Evolutionary conservation across 2,797 vertebrate genomes (phyloP), one percentile per base, ranked within the genome.

Genomic region (Chrysocyon brachyurus): DNA sequence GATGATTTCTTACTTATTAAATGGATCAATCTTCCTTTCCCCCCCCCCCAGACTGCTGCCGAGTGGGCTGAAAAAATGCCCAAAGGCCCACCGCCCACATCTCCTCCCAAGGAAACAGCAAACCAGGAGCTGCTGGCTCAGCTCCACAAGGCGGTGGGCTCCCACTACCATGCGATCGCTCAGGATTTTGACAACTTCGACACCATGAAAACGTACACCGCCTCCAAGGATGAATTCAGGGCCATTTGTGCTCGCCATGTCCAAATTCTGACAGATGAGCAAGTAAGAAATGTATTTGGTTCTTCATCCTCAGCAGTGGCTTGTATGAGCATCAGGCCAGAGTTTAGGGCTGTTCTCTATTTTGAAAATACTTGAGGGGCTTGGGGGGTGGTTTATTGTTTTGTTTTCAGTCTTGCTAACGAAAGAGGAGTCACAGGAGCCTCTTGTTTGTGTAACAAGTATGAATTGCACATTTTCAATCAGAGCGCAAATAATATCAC

Each of bases 211-310:
- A 97, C 93, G 10, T 96, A 92, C 12, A 92, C 89, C 0, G 72
- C 98, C 84, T 98, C 98, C 22, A 98, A 98, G 95, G 98, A 99
- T 1, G 97, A 99, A 92, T 99, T 99, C 96, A 98, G 98, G 90
- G 93, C 95, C 70, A 57, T 99, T n/a, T 98, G 98, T 92, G 98
- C 98, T 24, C 90, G 8, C 31, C 94, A 98, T 7, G 96, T 99
- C 93, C 98, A 98, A 94, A 96, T 90, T 73, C 98, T 99, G 88
- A 99, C 98, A 0, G 98, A 99, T 6, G 97, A 99, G n/a, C 99
- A 99, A 97, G 99, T 99, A 97, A 98, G 98, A 78, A 61, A 28
- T 0, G 0, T 1, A 0, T 0, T 5, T 1, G 14, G 14, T 11
- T 4, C 11, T 3, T 21, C 40, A 0, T 26, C 73, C n/a, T 15